Base-by-base conservation (phyloP, 2,888 invertebrate genomes). In the Crepidodera aurea region DNA sequence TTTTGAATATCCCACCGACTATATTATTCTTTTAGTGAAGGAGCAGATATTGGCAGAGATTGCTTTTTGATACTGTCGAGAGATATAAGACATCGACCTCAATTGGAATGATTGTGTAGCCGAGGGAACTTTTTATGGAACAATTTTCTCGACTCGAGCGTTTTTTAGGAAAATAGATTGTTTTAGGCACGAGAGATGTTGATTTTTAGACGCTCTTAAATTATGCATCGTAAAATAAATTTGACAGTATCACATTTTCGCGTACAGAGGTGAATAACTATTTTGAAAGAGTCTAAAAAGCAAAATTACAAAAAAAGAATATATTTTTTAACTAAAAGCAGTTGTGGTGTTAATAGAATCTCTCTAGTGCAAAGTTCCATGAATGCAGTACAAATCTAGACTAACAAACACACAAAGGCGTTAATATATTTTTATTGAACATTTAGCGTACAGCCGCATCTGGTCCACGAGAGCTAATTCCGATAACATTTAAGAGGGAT, bases 381-480 rank as follows among this genome's bases (percentile, higher is more conserved):
- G n/a, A n/a, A n/a, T n/a, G n/a, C n/a, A n/a, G n/a, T n/a, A n/a
- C n/a, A n/a, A n/a, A n/a, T n/a, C n/a, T n/a, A n/a, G n/a, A n/a
- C n/a, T n/a, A n/a, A n/a, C n/a, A n/a, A n/a, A n/a, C n/a, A n/a
- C n/a, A n/a, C n/a, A n/a, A n/a, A n/a, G n/a, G n/a, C n/a, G n/a
- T n/a, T n/a, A n/a, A n/a, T n/a, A n/a, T n/a, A n/a, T n/a, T 51
- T 51, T 51, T 51, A 70, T 67, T 68, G 73, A 72, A 71, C 75
- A 73, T 75, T 74, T 72, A 75, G 71, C 71, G 73, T 73, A 70
- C 70, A 73, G 73, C 66, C 75, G 73, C 78, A 78, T 78, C 77
- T 78, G 77, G 70, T 73, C 64, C 71, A 71, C 56, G 66, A 69
- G 71, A 72, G 70, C 71, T 68, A 72, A 70, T 73, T 71, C 68